phyloP scores from a whole-genome alignment of 2,113 vertebrate genomes.

The Oxyruncus cristatus region DNA sequence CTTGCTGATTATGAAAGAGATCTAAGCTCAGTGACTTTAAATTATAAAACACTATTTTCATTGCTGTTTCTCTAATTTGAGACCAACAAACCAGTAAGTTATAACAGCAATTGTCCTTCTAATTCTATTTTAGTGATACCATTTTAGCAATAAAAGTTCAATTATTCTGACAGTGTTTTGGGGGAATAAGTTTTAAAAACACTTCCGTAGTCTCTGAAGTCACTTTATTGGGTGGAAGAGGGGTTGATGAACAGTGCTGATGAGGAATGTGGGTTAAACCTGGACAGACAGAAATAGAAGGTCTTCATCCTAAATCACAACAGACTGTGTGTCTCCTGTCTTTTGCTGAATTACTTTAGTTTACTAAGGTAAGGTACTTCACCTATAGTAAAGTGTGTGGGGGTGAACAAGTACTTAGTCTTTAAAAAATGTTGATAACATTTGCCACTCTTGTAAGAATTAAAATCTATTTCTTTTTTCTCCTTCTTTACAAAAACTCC shows the following conservation, averaged over 20 bases:
- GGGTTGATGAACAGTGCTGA: background rate
- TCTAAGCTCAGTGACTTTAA: background rate
- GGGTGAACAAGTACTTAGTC: background rate
- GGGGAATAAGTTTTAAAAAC: background rate
- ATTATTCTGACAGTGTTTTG: background rate
- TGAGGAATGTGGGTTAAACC: background rate
- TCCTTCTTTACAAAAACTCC: background rate
- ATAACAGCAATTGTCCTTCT: background rate
- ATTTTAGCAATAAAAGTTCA: background rate
- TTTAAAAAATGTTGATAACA: background rate
- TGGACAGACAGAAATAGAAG: background rate
- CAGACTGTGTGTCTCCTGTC: background rate
- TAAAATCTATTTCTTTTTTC: fast-evolving
- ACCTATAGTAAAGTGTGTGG: background rate
- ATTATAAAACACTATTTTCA: background rate
- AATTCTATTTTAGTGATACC: background rate
- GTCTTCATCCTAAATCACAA: background rate
- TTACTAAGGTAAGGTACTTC: background rate
- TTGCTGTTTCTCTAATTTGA: background rate
- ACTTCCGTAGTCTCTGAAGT: background rate
- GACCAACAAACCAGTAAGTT: background rate
- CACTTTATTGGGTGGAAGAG: background rate
- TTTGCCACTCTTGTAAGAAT: background rate
- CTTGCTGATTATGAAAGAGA: background rate
- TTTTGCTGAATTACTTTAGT: background rate